Percentiles rank a stretch among this genome's conserved stretches.
Evolutionary conservation across 2,888 invertebrate species (phyloP).

Genomic region (Cryptocheilus praepositus): DNA sequence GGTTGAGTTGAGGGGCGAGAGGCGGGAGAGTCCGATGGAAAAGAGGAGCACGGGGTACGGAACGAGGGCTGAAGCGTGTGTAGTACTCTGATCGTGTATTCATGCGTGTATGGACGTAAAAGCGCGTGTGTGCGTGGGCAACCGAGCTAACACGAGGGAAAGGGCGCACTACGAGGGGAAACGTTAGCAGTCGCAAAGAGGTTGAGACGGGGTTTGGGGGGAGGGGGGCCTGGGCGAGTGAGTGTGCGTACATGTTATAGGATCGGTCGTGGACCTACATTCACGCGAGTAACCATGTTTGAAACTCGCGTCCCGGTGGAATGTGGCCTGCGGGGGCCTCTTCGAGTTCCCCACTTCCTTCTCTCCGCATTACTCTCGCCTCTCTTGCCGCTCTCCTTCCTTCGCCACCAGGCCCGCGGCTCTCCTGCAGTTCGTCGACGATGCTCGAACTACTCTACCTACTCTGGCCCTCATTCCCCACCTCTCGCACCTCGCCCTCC

Average conservation of each 20-base stretch:
- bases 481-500: conserved; percentile 17
- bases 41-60: conserved; percentile 40
- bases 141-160: conserved; percentile 36
- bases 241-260: conserved; percentile 53
- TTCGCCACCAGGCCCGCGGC: conserved; percentile 32
- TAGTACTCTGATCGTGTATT: conserved; percentile 20
- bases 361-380: conserved; percentile 13
- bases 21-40: conserved; percentile 35
- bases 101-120: conserved; percentile 37
- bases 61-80: conserved; percentile 32
- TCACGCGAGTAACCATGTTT: conserved; percentile 72
- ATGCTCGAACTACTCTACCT: conserved; percentile 55
- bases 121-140: conserved; percentile 39
- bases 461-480: conserved; percentile 37
- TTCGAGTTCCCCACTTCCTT: conserved; percentile 38
- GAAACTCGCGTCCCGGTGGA: conserved; percentile 71
- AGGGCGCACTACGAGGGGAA: conserved; percentile 38
- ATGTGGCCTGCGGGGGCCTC: conserved; percentile 67
- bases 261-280: conserved; percentile 75
- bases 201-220: conserved; percentile 11
- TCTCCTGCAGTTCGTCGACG: conserved; percentile 36
- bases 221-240: conserved; percentile 28
- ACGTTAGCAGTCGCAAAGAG: conserved; percentile 20
- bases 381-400: conserved; percentile 20
- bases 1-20: conserved; percentile 51